Evolutionary conservation across 2,113 vertebrate species (phyloP).

Genomic region (Erinaceus europaeus): DNA sequence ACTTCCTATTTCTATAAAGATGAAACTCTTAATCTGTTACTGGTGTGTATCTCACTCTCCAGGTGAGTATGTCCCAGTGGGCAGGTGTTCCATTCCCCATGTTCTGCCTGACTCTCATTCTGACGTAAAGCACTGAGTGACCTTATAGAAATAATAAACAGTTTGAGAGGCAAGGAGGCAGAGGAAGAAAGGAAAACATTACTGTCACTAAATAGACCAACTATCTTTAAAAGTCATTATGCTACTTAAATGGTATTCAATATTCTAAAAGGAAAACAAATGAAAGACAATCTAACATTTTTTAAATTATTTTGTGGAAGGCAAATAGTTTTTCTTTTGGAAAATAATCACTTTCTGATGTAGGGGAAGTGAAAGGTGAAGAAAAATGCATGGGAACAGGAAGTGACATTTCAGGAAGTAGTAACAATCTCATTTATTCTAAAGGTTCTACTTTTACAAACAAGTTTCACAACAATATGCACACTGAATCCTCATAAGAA

Average conservation of each 20-base stretch:
- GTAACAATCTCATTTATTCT: background rate
- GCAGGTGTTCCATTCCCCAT: background rate
- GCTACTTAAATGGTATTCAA: background rate
- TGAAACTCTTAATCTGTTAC: background rate
- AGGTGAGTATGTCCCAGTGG: background rate
- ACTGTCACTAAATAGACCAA: background rate
- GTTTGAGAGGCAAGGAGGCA: background rate
- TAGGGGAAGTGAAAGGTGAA: background rate
- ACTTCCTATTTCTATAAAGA: fast-evolving
- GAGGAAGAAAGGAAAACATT: background rate
- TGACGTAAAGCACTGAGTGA: conserved; percentile 15
- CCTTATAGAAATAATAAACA: conserved; percentile 8
- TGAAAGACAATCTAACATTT: background rate
- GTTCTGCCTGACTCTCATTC: conserved; percentile 45
- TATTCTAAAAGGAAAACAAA: background rate
- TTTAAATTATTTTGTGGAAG: background rate
- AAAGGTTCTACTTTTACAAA: background rate
- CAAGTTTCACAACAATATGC: background rate
- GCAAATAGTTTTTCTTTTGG: background rate
- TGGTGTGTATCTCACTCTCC: background rate
- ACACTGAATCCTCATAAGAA: background rate
- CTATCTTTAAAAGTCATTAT: background rate
- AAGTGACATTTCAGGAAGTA: background rate
- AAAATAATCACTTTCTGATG: background rate
- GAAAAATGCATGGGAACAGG: background rate